Evolutionary conservation across 2,888 invertebrate genomes (phyloP).

Genomic region (Drosophila peninsularis): DNA sequence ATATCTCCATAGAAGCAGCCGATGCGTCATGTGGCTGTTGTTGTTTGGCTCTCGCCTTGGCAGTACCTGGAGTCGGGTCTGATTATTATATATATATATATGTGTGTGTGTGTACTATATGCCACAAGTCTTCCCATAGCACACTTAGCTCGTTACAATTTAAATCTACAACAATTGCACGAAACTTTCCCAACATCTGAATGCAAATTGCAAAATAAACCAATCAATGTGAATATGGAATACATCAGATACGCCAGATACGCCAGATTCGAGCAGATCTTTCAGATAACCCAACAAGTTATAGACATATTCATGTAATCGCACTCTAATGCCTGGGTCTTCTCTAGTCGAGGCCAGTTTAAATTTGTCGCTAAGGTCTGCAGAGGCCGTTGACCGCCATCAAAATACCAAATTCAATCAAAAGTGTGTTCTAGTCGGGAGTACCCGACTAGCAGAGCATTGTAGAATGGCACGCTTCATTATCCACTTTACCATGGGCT

Average conservation of each 20-base stretch:
- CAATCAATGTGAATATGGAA: slow-evolving; percentile 42
- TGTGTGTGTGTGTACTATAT: neutral
- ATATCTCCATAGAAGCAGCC: neutral
- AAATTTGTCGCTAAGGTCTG: slow-evolving; percentile 32
- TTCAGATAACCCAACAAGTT: neutral
- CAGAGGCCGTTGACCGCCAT: slow-evolving; percentile 6
- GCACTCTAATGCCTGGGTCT: slow-evolving; percentile 17
- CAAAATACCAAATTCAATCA: neutral
- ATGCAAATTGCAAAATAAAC: slow-evolving; percentile 53
- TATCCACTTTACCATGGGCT: neutral
- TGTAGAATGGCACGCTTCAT: neutral
- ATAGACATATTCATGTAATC: neutral
- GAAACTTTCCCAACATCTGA: slow-evolving; percentile 55
- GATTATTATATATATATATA: neutral
- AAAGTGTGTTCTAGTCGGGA: neutral
- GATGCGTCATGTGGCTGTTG: slow-evolving; percentile 4
- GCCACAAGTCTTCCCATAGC: slow-evolving; percentile 25
- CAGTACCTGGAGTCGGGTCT: slow-evolving; percentile 4
- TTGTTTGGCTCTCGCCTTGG: slow-evolving; percentile 7
- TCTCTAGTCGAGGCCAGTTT: slow-evolving; percentile 11
- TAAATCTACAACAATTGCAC: slow-evolving; percentile 32
- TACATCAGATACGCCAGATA: slow-evolving; percentile 8
- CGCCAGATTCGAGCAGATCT: slow-evolving; percentile 1
- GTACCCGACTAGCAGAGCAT: neutral
- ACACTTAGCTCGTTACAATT: slow-evolving; percentile 36